Evolutionary conservation across 2,888 invertebrate species (phyloP), one percentile per base, ranked within the genome.

Genomic region (Drosophila stalkeri): DNA sequence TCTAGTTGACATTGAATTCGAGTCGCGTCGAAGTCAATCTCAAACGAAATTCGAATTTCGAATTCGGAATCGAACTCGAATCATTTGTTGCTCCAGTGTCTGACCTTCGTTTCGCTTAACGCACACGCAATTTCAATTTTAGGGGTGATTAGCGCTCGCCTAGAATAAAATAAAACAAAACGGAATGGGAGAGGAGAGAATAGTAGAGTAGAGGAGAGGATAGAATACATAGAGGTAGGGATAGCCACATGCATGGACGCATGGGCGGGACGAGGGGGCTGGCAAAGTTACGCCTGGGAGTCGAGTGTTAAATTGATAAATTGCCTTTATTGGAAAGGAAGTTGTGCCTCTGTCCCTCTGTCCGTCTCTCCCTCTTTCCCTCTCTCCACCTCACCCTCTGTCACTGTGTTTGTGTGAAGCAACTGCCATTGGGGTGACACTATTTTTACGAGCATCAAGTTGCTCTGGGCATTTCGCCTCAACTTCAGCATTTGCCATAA

Each of bases 251-350:
- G 37, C 44, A 39, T 33, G 46, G 49, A 54, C 35, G 41, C 11
- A 47, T 33, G 44, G 52, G 39, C 51, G 35, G 37, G 20, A 31
- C 9, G 5, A 20, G 33, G 20, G 57, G 27, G 33, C 2, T 20
- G 57, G 55, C 39, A 61, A 63, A 75, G 62, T 74, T 64, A 47
- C 74, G 63, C 55, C 69, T 37, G 78, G 66, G 76, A 85, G 73
- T 81, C 79, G 85, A 84, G 84, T 84, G 84, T 87, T 84, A 82
- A 84, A 87, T 87, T 87, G 87, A 84, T 87, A 84, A 84, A 84
- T 84, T 85, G 87, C 85, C 81, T 74, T 81, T 81, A 85, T 87
- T 84, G 84, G 79, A 87, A 87, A 87, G 86, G 84, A 83, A 86
- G 87, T 85, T 82, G 84, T 62, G 71, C 81, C 71, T 11, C 18